Base-by-base conservation (phyloP, 1,140 invertebrate species). In the Cryptotermes secundus region DNA sequence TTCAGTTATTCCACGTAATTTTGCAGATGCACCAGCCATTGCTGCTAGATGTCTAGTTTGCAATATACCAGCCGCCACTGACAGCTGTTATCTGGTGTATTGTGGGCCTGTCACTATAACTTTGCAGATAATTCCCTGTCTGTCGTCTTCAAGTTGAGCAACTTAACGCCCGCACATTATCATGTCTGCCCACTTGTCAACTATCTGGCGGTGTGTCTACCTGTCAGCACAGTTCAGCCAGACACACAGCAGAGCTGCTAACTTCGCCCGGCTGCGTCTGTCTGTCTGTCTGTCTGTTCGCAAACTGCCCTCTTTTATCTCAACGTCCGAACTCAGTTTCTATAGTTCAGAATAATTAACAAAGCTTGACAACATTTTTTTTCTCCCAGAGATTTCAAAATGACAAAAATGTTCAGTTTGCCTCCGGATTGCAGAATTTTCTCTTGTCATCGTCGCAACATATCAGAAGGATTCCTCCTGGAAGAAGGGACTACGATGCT, bases 171-270 rank as follows among this genome's bases (percentile, higher is more conserved):
- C 14, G 19, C 59, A n/a, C 59, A 72, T 72, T 72, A 72, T 72
- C 59, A 72, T 72, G 59, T 72, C 59, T 72, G 59, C 59, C 59
- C 59, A 72, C 59, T 72, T 72, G 59, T 72, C 59, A 72, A 72
- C 2, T 49, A 49, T 49, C 45, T 49, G 16, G 45, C 14, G 45
- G 45, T 49, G 26, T 72, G n/a, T 72, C 59, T 72, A 72, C 59
- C 59, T 72, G 59, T 72, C 59, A 72, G 59, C 59, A 72, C 14
- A 31, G 59, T 31, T 72, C 59, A 7, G n/a, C 26, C 26, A 72
- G 7, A 72, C 26, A 31, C 26, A 16, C 4, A 72, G 26, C 59
- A 49, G 45, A 14, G 45, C 14, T 49, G 45, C 45, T 19, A 72
- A 72, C 59, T 72, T 49, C 19, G 45, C 45, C 16, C 45, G 1